Evolutionary conservation across 2,797 vertebrate species (phyloP).

Genomic region (Artibeus jamaicensis): DNA sequence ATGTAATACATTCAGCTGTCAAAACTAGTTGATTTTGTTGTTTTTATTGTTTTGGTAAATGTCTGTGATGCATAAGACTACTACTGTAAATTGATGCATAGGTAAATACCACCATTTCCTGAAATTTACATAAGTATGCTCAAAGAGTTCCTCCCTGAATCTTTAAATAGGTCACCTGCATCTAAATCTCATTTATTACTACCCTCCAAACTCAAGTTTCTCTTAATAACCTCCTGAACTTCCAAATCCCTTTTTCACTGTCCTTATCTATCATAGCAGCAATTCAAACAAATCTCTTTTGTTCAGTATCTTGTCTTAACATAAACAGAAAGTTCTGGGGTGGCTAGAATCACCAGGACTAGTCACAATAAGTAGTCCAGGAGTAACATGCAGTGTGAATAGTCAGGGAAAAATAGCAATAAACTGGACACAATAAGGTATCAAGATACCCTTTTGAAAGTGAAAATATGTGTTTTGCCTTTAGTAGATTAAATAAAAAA

Average conservation of each 20-base stretch:
- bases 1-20: background rate
- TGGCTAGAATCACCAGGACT: background rate
- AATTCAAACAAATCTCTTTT: background rate
- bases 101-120: conserved; percentile 13
- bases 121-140: conserved; percentile 33
- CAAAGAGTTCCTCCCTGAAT: background rate
- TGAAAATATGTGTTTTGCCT: background rate
- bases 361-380: background rate
- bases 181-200: conserved; percentile 51
- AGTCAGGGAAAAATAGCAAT: background rate
- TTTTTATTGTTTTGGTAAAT: background rate
- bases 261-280: background rate
- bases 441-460: background rate
- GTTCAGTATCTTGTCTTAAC: background rate
- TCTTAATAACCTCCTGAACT: conserved; percentile 32
- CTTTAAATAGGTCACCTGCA: conserved; percentile 44
- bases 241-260: background rate
- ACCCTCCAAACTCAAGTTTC: background rate
- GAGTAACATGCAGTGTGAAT: background rate
- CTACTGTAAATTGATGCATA: background rate
- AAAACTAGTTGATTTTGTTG: background rate
- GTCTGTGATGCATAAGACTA: background rate
- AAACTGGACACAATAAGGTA: background rate
- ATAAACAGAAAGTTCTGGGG: background rate
- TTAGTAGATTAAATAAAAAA: background rate